phyloP scores from a whole-genome alignment of 2,888 invertebrate genomes.

The Hirtodrosophila histrioides region DNA sequence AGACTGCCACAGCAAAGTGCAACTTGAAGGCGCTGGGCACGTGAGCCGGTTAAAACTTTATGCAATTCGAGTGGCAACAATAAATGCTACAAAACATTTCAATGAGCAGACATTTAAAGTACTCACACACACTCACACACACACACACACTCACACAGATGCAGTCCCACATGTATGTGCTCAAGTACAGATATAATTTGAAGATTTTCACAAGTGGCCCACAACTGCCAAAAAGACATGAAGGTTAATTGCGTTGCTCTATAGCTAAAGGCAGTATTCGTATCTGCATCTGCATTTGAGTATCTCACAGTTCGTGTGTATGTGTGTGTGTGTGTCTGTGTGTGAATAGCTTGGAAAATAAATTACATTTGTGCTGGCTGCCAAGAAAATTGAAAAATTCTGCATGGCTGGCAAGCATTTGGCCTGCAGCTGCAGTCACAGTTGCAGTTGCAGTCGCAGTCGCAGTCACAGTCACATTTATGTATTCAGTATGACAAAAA shows the following conservation, averaged over 20 bases:
- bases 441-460: conserved; percentile 29
- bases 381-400: conserved; percentile 74
- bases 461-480: conserved; percentile 30
- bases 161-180: conserved; percentile 3
- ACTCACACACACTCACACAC: background rate
- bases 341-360: conserved; percentile 48
- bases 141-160: conserved; percentile 2
- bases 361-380: conserved; percentile 68
- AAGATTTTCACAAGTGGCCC: conserved; percentile 65
- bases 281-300: conserved; percentile 53
- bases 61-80: conserved; percentile 49
- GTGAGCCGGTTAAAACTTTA: conserved; percentile 49
- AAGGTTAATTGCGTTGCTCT: conserved; percentile 74
- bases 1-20: conserved; percentile 50
- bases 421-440: conserved; percentile 39
- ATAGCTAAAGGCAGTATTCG: conserved; percentile 37
- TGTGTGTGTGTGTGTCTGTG: conserved; percentile 3
- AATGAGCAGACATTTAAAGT: conserved; percentile 29
- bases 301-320: conserved; percentile 10
- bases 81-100: conserved; percentile 42
- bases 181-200: conserved; percentile 49
- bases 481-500: conserved; percentile 5
- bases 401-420: conserved; percentile 58
- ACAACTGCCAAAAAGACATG: conserved; percentile 75
- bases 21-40: conserved; percentile 33